These are phyloP conservation scores for Volucella zonaria DNA, from an alignment of 2,888 invertebrate genomes.

Conservation along the genomic window DNA sequence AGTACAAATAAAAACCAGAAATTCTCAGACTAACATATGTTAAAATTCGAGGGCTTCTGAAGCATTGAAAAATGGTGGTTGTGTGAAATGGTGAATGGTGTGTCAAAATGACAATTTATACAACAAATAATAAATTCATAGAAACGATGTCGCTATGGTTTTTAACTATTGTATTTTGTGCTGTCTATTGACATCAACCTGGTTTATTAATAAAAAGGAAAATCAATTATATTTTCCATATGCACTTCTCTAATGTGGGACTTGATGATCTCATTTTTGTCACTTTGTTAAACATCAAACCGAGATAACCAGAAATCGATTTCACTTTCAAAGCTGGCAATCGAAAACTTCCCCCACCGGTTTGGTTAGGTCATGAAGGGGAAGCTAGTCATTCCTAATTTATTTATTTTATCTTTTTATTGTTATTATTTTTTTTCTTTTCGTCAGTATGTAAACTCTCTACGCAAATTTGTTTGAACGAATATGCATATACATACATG, in stretches of 20 bases:
- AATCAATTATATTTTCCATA: constrained; percentile 31
- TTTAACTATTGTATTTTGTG: too few species aligned
- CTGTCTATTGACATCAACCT: not conserved
- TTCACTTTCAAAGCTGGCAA: constrained; percentile 20
- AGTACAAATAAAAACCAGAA: too few species aligned
- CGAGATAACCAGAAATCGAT: constrained; percentile 23
- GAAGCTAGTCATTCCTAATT: constrained; percentile 28
- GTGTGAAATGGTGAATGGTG: too few species aligned
- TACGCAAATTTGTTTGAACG: too few species aligned
- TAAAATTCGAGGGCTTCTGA: too few species aligned
- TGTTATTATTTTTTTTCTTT: not conserved
- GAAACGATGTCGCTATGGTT: too few species aligned
- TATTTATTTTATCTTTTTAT: not conserved
- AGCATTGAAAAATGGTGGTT: too few species aligned
- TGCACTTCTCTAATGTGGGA: not conserved
- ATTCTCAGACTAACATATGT: too few species aligned
- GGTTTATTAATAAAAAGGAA: constrained; percentile 12
- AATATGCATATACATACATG: constrained; percentile 9
- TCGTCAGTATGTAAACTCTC: not conserved
- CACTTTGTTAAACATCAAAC: constrained; percentile 3
- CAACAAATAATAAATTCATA: too few species aligned
- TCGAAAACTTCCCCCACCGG: constrained; percentile 29
- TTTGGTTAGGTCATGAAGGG: constrained; percentile 43
- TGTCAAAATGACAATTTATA: too few species aligned
- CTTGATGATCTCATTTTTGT: constrained; percentile 45